Evolutionary conservation across 2,888 invertebrate species (phyloP).

Genomic region (Watsonalla binaria): DNA sequence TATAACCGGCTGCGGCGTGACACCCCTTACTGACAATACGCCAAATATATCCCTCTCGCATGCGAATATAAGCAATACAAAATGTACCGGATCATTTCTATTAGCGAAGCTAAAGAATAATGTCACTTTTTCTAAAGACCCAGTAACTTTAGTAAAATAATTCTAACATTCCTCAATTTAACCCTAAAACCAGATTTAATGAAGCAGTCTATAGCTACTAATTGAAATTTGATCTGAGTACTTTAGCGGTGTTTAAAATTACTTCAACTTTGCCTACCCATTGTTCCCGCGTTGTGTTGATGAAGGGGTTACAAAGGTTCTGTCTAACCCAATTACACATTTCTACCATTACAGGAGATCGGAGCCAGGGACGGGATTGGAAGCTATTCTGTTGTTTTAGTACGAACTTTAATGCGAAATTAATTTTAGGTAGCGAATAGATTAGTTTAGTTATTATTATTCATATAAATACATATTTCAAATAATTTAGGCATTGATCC

Average conservation of each 20-base stretch:
- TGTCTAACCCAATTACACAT: slow-evolving; percentile 32
- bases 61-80: too few relatives aligned
- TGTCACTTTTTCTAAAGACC: too few relatives aligned
- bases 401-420: slow-evolving; percentile 12
- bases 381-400: slow-evolving; percentile 8
- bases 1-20: too few relatives aligned
- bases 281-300: slow-evolving; percentile 21
- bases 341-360: slow-evolving; percentile 19
- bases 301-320: slow-evolving; percentile 23
- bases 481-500: too few relatives aligned
- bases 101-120: too few relatives aligned
- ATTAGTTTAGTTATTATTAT: background rate
- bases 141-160: background rate
- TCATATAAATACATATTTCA: background rate
- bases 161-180: background rate
- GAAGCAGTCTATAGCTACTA: background rate
- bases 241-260: slow-evolving; percentile 21
- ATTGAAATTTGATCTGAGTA: slow-evolving; percentile 1
- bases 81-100: too few relatives aligned
- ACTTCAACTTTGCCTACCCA: slow-evolving; percentile 17
- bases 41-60: too few relatives aligned
- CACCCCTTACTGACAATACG: too few relatives aligned
- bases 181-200: background rate
- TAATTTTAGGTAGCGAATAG: slow-evolving; percentile 7
- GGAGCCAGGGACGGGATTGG: slow-evolving; percentile 13